phyloP scores from a whole-genome alignment of 2,888 invertebrate genomes.

The Eulithis testata region DNA sequence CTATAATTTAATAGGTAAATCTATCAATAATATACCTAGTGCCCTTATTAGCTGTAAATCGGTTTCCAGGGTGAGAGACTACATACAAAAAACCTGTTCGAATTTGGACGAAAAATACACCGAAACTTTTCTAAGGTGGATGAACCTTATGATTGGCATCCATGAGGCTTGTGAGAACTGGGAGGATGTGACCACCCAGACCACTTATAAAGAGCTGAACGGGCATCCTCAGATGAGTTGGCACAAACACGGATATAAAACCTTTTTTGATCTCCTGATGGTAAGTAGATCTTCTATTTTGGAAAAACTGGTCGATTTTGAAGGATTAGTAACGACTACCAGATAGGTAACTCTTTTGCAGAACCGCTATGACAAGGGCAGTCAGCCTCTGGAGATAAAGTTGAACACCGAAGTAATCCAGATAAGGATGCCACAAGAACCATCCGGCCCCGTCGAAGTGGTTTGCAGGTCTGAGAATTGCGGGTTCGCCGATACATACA shows the following conservation, averaged over 20 bases:
- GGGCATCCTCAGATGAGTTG: slow-evolving; percentile 61
- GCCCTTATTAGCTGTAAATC: background rate
- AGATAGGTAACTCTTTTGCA: slow-evolving; percentile 4
- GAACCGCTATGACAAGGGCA: background rate
- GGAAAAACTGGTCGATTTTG: no score
- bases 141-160: slow-evolving; percentile 54
- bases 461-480: background rate
- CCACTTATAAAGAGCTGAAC: slow-evolving; percentile 49
- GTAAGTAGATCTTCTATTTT: slow-evolving; percentile 16
- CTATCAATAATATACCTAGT: no score
- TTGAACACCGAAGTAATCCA: slow-evolving; percentile 20
- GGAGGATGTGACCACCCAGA: slow-evolving; percentile 57
- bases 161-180: slow-evolving; percentile 60
- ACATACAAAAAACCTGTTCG: slow-evolving; percentile 48
- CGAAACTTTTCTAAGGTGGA: slow-evolving; percentile 50
- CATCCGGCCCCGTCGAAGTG: slow-evolving; percentile 8
- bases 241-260: slow-evolving; percentile 58
- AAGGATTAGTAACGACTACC: no score
- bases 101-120: slow-evolving; percentile 50
- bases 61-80: slow-evolving; percentile 52
- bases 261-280: slow-evolving; percentile 29
- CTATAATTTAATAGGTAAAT: no score
- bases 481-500: background rate
- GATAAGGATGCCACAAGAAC: slow-evolving; percentile 14
- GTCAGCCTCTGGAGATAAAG: background rate